Evolutionary conservation across 2,888 invertebrate species (phyloP).

Genomic region (Mamestra brassicae): DNA sequence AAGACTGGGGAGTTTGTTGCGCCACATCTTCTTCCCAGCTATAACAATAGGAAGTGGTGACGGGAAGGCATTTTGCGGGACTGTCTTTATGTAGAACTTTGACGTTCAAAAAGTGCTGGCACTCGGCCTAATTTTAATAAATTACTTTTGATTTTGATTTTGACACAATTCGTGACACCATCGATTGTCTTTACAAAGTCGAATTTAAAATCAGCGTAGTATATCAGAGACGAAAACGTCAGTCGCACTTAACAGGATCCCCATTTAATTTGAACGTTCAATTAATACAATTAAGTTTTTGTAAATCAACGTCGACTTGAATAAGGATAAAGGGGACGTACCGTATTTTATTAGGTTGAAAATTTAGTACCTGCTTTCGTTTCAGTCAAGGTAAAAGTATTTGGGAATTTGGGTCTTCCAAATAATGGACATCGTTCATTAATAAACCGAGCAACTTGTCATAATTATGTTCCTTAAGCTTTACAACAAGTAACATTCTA

Average conservation of each 20-base stretch:
- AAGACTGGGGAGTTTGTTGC: too few relatives aligned
- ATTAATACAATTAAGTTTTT: conserved; percentile 64
- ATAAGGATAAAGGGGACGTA: conserved; percentile 73
- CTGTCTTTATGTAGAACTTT: too few relatives aligned
- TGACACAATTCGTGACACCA: too few relatives aligned
- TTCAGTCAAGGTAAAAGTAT: not conserved
- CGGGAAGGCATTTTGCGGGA: too few relatives aligned
- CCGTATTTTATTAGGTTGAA: conserved; percentile 53
- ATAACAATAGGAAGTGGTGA: too few relatives aligned
- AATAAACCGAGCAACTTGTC: too few relatives aligned
- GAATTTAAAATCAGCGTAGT: conserved; percentile 30
- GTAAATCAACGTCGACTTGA: conserved; percentile 70
- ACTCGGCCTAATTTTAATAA: too few relatives aligned
- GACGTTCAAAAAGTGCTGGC: too few relatives aligned
- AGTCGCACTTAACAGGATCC: conserved; percentile 28
- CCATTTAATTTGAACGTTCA: conserved; percentile 48
- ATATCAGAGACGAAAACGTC: conserved; percentile 21
- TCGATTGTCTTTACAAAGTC: not conserved
- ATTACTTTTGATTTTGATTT: too few relatives aligned
- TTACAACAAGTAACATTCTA: too few relatives aligned
- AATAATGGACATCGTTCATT: not conserved
- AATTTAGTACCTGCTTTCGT: not conserved
- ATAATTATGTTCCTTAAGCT: too few relatives aligned
- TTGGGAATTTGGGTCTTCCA: not conserved
- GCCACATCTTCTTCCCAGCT: too few relatives aligned